These are phyloP conservation scores for Melinaea menophilus DNA, from an alignment of 2,888 invertebrate genomes.

Conservation along the genomic window DNA sequence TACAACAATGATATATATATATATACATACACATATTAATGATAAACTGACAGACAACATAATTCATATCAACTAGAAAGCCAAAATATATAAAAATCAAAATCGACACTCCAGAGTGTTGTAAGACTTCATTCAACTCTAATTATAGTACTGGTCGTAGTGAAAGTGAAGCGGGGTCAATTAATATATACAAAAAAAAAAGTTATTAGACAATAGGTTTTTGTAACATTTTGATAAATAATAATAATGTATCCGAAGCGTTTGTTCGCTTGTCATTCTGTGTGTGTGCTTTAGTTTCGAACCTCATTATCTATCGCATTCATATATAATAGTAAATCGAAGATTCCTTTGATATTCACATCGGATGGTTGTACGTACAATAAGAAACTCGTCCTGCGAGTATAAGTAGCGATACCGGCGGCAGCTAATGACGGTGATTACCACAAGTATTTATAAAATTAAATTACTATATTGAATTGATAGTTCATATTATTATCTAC, in stretches of 20 bases:
- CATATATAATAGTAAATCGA: slow-evolving; percentile 33
- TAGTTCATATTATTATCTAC: background rate
- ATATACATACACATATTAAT: slow-evolving; percentile 11
- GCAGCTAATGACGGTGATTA: background rate
- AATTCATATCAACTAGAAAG: slow-evolving; percentile 57
- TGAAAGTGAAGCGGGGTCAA: slow-evolving; percentile 66
- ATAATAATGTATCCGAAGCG: slow-evolving; percentile 21
- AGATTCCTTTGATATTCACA: slow-evolving; percentile 6
- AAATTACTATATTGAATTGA: background rate
- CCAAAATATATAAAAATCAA: slow-evolving; percentile 47
- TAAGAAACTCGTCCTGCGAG: background rate
- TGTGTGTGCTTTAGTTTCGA: slow-evolving; percentile 55
- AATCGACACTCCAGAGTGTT: slow-evolving; percentile 48
- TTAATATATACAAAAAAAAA: slow-evolving; percentile 44
- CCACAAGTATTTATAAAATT: background rate
- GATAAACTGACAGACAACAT: slow-evolving; percentile 33
- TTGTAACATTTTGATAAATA: slow-evolving; percentile 28
- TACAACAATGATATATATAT: slow-evolving; percentile 28
- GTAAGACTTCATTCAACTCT: slow-evolving; percentile 61
- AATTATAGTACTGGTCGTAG: slow-evolving; percentile 57
- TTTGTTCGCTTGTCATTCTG: slow-evolving; percentile 55
- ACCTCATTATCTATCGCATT: slow-evolving; percentile 31
- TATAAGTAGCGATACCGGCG: background rate
- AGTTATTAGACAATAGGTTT: slow-evolving; percentile 51
- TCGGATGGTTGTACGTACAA: slow-evolving; percentile 13